phyloP scores from a whole-genome alignment of 2,797 vertebrate genomes.

The Gadopsis bispinosus region DNA sequence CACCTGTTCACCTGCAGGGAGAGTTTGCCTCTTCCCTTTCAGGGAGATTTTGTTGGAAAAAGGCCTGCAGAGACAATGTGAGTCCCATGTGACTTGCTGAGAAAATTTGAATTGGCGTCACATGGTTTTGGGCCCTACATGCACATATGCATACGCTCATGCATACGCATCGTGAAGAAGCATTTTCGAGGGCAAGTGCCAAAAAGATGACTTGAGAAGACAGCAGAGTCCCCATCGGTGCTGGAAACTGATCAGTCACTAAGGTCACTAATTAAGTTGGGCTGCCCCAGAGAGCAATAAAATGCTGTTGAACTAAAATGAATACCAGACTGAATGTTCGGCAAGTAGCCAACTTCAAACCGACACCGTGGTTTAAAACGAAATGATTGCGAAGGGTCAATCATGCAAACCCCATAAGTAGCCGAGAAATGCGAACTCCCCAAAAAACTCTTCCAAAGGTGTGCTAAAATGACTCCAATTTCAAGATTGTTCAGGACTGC shows the following conservation, averaged over 20 bases:
- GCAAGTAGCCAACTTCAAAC: no score
- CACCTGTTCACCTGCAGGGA: constrained; percentile 51
- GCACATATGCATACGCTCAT: constrained; percentile 19
- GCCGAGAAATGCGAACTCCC: background rate
- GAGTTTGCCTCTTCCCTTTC: constrained; percentile 38
- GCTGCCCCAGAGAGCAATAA: no score
- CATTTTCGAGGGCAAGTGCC: no score
- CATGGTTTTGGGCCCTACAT: constrained; percentile 11
- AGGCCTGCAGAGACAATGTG: constrained; percentile 18
- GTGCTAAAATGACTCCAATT: background rate
- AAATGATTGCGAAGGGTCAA: background rate
- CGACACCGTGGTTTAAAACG: no score
- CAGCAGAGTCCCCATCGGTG: no score
- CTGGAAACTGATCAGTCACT: no score
- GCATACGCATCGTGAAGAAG: background rate
- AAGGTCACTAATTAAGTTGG: no score
- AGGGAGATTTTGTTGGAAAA: constrained; percentile 25
- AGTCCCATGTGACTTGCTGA: constrained; percentile 45
- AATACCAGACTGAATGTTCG: no score
- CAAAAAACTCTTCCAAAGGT: background rate
- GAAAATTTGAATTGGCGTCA: constrained; percentile 40
- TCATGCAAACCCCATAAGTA: background rate
- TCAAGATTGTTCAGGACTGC: background rate
- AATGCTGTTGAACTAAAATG: no score
- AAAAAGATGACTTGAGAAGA: no score